Evolutionary conservation across 2,888 invertebrate genomes (phyloP).

Genomic region (Drosophila suboccidentalis): DNA sequence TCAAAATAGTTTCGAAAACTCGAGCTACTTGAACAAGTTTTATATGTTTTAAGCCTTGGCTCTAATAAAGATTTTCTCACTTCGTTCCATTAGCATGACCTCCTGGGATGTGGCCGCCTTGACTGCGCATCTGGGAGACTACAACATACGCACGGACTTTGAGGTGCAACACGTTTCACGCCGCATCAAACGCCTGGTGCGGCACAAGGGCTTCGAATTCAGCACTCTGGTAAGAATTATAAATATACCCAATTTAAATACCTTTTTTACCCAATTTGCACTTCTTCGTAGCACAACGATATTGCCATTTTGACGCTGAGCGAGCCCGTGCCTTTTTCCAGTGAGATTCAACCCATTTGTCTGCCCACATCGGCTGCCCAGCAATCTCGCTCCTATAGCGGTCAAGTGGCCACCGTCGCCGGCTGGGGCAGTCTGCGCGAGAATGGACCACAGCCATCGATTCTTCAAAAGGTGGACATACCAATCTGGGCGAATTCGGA

Average conservation of each 20-base stretch:
- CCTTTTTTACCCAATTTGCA: background rate
- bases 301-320: conserved; percentile 92
- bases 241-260: too few relatives aligned
- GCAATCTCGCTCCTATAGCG: conserved; percentile 88
- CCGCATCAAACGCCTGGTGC: conserved; percentile 93
- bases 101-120: conserved; percentile 94
- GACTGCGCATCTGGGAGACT: conserved; percentile 93
- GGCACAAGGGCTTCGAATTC: conserved; percentile 93
- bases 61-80: background rate
- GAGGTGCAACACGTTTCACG: conserved; percentile 92
- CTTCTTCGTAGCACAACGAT: conserved; percentile 90
- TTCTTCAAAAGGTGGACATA: conserved; percentile 93
- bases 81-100: conserved; percentile 89
- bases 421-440: conserved; percentile 92
- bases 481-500: conserved; percentile 93
- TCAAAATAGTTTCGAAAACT: too few relatives aligned
- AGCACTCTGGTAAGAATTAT: conserved; percentile 89
- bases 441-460: conserved; percentile 93
- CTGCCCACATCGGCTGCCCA: conserved; percentile 87
- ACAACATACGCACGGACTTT: conserved; percentile 91
- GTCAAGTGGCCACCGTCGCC: conserved; percentile 92
- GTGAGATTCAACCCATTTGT: conserved; percentile 92
- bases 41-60: too few relatives aligned
- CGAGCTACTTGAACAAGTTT: too few relatives aligned
- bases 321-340: conserved; percentile 90